Evolutionary conservation across 2,113 vertebrate species (phyloP).

Genomic region (Cercocebus atys): DNA sequence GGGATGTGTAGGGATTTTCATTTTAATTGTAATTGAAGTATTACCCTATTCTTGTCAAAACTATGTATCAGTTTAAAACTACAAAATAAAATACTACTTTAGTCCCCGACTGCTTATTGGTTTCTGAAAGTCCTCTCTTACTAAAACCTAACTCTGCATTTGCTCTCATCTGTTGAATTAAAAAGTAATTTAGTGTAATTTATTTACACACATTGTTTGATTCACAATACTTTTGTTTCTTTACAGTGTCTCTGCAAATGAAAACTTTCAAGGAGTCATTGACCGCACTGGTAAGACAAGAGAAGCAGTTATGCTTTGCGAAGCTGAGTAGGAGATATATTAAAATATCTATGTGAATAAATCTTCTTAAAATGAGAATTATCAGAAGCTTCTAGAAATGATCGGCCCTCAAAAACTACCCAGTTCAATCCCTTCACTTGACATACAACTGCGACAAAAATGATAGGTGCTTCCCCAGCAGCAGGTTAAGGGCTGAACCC

Average conservation of each 20-base stretch:
- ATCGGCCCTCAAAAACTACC: not conserved
- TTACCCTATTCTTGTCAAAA: not conserved
- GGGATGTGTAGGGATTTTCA: not conserved
- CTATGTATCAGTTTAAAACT: not conserved
- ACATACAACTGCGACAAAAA: not conserved
- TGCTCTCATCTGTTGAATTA: not conserved
- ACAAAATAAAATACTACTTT: not conserved
- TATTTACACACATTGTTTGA: not conserved
- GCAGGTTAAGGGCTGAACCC: not conserved
- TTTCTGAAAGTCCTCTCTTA: not conserved
- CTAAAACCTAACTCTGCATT: conserved; percentile 2
- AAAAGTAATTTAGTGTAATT: not conserved
- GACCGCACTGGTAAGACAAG: conserved; percentile 67
- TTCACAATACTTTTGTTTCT: not conserved
- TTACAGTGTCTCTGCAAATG: conserved; percentile 55
- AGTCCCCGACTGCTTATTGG: not conserved
- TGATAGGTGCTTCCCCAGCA: not conserved
- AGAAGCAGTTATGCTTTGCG: not conserved
- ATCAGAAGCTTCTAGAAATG: not conserved
- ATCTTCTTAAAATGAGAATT: not conserved
- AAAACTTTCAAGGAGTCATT: conserved; percentile 17
- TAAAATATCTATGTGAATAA: not conserved
- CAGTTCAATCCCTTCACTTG: not conserved
- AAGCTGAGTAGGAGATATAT: not conserved
- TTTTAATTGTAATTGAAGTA: conserved; percentile 11